Base-by-base conservation (phyloP, 1,140 invertebrate genomes). In the Ladona fulva region DNA sequence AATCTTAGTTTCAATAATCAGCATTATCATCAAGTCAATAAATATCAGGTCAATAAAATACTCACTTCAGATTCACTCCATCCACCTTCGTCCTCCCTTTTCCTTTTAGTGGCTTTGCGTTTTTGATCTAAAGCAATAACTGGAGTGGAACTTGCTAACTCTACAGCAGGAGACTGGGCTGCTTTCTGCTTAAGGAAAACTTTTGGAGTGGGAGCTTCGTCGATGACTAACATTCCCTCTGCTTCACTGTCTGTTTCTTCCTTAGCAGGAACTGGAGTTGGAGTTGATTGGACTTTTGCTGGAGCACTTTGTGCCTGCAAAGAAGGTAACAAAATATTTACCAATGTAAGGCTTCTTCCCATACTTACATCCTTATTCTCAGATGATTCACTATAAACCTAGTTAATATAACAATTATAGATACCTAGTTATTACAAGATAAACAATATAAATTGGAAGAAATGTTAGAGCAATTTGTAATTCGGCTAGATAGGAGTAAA, bases 161-260 rank as follows among this genome's bases (percentile, higher is more conserved):
- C 52, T 3, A 66, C 14, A 66, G 29, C 29, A 37, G 52, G 52
- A 3, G n/a, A 66, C 52, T 66, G 52, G 5, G 52, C 16, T 19
- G 12, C n/a, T 66, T 66, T 66, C 52, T 66, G 52, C 52, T 66
- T 66, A 1, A 66, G n/a, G 5, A 66, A 1, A 66, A 66, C 52
- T 66, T 12, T 66, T 66, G 52, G 77, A 42, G 79, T 78, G 66
- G 74, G 44, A 22, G 80, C 80, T 80, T 84, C 82, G 78, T 85
- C 84, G 76, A 82, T 84, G 14, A 83, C 79, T 52, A 84, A 77
- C 24, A 81, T 81, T 42, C 82, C 83, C 78, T 84, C 83, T 73
- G 75, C 78, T 76, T 80, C 80, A 80, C 79, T 81, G 44, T 81
- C 79, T 29, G 52, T 79, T 76, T 80, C 77, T 37, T 66, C 52